phyloP scores from a whole-genome alignment of 2,797 vertebrate genomes.

The Parauchenoglanis ngamensis region DNA sequence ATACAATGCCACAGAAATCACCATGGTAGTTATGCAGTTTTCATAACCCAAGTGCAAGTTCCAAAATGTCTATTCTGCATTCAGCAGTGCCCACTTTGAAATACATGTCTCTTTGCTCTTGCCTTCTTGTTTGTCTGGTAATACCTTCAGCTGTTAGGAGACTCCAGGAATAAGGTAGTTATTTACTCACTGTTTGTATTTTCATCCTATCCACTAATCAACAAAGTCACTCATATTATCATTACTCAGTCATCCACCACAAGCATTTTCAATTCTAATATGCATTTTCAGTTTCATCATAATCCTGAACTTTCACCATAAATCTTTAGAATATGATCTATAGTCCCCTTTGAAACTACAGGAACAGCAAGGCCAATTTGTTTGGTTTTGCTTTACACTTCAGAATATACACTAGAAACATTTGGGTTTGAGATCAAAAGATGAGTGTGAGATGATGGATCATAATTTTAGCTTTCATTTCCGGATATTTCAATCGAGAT shows the following conservation, averaged over 20 bases:
- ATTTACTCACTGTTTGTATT: conserved; percentile 72
- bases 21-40: neutral
- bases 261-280: conserved; percentile 8
- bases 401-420: neutral
- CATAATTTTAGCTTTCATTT: neutral
- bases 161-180: conserved; percentile 99
- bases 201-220: conserved; percentile 67
- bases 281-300: neutral
- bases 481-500: neutral
- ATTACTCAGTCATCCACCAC: neutral
- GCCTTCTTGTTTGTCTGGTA: conserved; percentile 81
- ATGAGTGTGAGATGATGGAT: no score
- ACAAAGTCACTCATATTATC: conserved; percentile 49
- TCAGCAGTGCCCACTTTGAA: conserved; percentile 67
- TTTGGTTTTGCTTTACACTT: neutral
- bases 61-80: conserved; percentile 39
- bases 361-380: neutral
- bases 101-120: conserved; percentile 84
- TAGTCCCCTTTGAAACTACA: neutral
- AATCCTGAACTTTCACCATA: neutral
- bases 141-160: conserved; percentile 96
- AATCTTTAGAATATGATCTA: neutral
- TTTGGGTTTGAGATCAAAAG: neutral
- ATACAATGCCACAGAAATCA: neutral
- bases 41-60: conserved; percentile 1